Evolutionary conservation across 1,140 invertebrate species (phyloP), one percentile per base, ranked within the genome.

Genomic region (Doryteuthis pealeii): DNA sequence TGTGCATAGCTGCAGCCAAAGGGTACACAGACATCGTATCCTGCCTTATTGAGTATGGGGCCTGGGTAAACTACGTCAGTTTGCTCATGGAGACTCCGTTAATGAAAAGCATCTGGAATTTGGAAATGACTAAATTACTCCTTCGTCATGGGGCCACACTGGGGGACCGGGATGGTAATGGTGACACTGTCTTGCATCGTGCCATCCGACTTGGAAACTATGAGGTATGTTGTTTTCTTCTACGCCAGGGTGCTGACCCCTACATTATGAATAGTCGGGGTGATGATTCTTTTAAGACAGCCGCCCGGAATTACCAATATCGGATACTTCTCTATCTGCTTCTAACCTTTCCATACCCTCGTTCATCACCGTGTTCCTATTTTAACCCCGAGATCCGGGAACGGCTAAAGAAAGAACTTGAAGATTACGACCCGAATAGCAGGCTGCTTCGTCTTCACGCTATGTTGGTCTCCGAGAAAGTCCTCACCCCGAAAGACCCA

Each of bases 121-220:
- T 75, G 26, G 68, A 72, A 5, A 74, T 78, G 30, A 74, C 81
- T 0, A 43, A 66, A 8, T 62, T 74, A 8, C 89, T 97, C 31
- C 89, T 97, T 2, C 94, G 96, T 82, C 90, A 94, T 80, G 76
- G 76, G 35, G 72, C 77, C 14, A 80, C 79, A 28, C 92, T 95
- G 8, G 93, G 97, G 88, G 93, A 95, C 81, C 90, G 92, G 67
- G 94, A 95, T n/a, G 94, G 96, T 81, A 95, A 96, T 87, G 95
- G 95, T 12, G 95, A 95, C 86, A 96, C 95, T 22, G 94, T 95
- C 0, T 89, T 97, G 32, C 91, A 95, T 88, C 89, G 94, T 69
- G 94, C 94, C 54, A 93, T 94, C 30, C 49, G 69, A 26, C 69
- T 77, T 62, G 77, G 77, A 10, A 77, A 79, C n/a, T 62, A 32